Conservation (phyloP, 2,797 vertebrate genomes). For the Leuciscus waleckii region DNA sequence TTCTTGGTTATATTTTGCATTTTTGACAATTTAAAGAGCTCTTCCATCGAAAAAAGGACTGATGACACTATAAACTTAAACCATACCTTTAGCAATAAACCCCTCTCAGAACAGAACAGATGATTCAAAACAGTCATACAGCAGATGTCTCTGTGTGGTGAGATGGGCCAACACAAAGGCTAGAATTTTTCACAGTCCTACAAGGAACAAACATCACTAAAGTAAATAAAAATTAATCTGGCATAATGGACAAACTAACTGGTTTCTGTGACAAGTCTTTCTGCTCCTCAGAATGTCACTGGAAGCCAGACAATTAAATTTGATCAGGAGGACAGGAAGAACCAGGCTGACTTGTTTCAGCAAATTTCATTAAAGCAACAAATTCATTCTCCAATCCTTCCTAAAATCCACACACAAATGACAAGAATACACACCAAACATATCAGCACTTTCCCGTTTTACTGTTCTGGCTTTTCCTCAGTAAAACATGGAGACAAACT, state of each 20-base stretch:
- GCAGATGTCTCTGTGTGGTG: neutral
- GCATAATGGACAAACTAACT: neutral
- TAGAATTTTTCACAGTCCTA: neutral
- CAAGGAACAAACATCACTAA: neutral
- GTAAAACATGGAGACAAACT: slow-evolving; percentile 33
- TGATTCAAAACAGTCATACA: neutral
- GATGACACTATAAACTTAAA: neutral
- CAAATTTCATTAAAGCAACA: neutral
- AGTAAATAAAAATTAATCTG: neutral
- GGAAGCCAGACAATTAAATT: neutral
- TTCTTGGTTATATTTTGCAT: too few relatives aligned
- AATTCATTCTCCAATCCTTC: slow-evolving; percentile 10
- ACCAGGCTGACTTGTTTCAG: neutral
- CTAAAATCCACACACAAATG: neutral
- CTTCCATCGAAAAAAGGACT: neutral
- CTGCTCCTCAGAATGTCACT: neutral
- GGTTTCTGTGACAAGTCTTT: neutral
- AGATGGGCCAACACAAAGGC: neutral
- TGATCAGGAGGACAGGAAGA: slow-evolving; percentile 12
- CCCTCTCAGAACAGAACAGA: neutral
- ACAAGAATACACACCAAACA: neutral
- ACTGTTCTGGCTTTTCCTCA: slow-evolving; percentile 14
- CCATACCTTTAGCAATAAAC: neutral
- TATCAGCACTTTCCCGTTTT: slow-evolving; percentile 29
- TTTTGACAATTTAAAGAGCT: neutral